Base-by-base conservation (phyloP, 1,140 invertebrate species). In the Meloidogyne exigua region DNA sequence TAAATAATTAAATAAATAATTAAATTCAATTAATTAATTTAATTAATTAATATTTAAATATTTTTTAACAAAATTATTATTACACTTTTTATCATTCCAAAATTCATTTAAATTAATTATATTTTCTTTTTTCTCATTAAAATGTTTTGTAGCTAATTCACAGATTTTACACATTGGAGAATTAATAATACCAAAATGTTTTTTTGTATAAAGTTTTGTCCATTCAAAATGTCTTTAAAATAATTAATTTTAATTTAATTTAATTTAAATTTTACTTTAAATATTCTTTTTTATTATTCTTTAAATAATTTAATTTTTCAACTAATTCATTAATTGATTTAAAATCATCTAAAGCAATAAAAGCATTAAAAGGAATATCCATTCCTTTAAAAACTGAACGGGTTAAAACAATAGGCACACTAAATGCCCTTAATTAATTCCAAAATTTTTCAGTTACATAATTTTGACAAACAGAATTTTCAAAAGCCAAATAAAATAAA, bases 371-470 rank as follows among this genome's bases (percentile, higher is more conserved):
- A 2, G 76, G 76, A 44, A 75, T 28, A 18, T 69, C 36, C 25
- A 77, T 39, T 11, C 76, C 76, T 23, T 26, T 18, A 28, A 77
- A 49, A 13, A 44, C 28, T 13, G 21, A 26, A 26, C 70, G 39
- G 15, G 25, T 42, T 21, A 77, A 15, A 11, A 77, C 76, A 9
- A 77, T 63, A 2, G 73, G 73, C 13, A 77, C 44, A 18, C 15
- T 49, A 15, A 76, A 57, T 12, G 13, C 18, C n/a, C 65, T 25
- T 13, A 73, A 18, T 26, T 44, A 25, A 42, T 65, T 76, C 76
- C 76, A 85, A 49, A 83, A 82, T 49, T 88, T 88, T 76, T 88
- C 87, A 5, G 86, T 88, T n/a, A 88, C 76, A 72, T 88, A 88
- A 75, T 88, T 81, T 25, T 72, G 68, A 76, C 88, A 88, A 7